Percentiles rank a stretch among this genome's conserved stretches.
phyloP scores from a whole-genome alignment of 2,888 invertebrate species.

The Sinhomidia bicolor region DNA sequence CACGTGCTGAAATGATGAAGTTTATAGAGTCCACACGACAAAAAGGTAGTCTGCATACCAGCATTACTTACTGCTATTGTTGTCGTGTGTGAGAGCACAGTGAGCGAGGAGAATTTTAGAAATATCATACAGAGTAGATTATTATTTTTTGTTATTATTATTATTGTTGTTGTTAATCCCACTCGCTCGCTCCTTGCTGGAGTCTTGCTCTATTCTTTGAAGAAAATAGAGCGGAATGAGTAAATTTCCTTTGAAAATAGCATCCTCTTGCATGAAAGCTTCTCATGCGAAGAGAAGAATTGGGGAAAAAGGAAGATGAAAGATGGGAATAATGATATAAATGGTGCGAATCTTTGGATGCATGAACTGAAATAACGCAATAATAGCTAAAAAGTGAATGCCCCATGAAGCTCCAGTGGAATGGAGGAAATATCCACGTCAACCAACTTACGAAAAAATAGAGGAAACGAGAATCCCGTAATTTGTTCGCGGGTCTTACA shows the following conservation, averaged over 20 bases:
- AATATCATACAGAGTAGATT: no score
- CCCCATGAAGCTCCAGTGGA: not conserved
- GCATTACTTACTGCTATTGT: not conserved
- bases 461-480: not conserved
- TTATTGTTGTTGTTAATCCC: conserved; percentile 62
- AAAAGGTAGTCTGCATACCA: no score
- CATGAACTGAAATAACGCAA: conserved; percentile 6
- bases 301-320: conserved; percentile 15
- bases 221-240: conserved; percentile 74
- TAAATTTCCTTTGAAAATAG: conserved; percentile 70
- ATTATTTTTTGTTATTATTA: not conserved
- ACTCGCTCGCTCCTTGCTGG: not conserved
- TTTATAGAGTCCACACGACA: no score
- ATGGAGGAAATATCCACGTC: not conserved
- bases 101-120: not conserved
- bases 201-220: conserved; percentile 44
- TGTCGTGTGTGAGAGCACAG: no score
- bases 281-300: not conserved
- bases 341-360: conserved; percentile 25
- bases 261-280: conserved; percentile 37
- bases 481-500: not conserved
- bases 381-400: not conserved
- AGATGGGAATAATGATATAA: conserved; percentile 44
- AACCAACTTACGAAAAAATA: not conserved
- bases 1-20: conserved; percentile 57